Base-by-base conservation (phyloP, 2,888 invertebrate genomes). In the Cerceris rybyensis region DNA sequence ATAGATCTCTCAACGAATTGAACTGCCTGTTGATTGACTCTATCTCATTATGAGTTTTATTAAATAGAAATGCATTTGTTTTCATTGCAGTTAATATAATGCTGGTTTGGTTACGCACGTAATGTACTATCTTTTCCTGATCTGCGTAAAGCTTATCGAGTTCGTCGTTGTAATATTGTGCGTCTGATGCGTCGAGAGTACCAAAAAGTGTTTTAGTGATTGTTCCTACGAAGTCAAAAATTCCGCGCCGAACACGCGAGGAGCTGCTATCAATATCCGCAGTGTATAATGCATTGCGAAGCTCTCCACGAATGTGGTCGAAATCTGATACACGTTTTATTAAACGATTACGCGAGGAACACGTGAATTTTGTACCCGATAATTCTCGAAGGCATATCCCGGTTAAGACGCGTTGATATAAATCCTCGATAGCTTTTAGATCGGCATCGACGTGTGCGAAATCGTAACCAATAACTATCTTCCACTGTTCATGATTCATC, bases 331-430 rank as follows among this genome's bases (percentile, higher is more conserved):
- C 7, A 16, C 43, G 55, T 43, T 54, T 64, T 11, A 14, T 7
- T 7, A 64, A 16, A 11, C 64, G 17, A 28, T 17, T 43, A 7
- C 16, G 43, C 82, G 59, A 87, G 85, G 80, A 82, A 85, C 46
- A 88, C 78, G 41, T 41, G 39, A 68, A 75, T 50, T 43, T 28
- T 28, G 28, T 28, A 28, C 28, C 28, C 28, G 28, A 28, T 28
- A 28, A 28, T 28, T 28, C 28, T 28, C 28, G 28, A 28, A 28
- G 28, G 28, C 57, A 46, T 71, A 74, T 55, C 55, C 43, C 43
- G 42, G 42, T 60, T 54, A 60, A 0, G 2, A 60, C 54, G n/a
- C 46, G 52, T 14, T 54, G 41, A 6, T 61, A 69, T 11, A 61
- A 28, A 8, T 52, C 52, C 43, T 69, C 61, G 69, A 69, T 43